Evolutionary conservation across 2,888 invertebrate genomes (phyloP).

Genomic region (Syrista parreyssii): DNA sequence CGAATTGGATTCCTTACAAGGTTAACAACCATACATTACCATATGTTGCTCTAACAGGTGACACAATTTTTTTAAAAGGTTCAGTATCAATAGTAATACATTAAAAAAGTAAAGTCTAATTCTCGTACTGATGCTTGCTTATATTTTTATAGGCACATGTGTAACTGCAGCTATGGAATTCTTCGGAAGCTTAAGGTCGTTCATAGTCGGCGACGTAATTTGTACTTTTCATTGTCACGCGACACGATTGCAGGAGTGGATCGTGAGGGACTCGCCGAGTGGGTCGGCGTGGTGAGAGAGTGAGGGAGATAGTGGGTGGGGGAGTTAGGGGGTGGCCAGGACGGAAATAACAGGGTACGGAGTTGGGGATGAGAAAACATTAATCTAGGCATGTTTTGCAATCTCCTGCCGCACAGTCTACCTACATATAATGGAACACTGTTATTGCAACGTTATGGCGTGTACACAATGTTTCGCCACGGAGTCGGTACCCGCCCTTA

Average conservation of each 20-base stretch:
- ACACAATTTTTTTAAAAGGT: not conserved
- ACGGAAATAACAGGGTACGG: constrained; percentile 24
- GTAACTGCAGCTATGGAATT: not conserved
- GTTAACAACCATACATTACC: not conserved
- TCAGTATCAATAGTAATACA: not conserved
- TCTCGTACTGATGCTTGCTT: not conserved
- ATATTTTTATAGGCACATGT: not conserved
- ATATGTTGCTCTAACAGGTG: not conserved
- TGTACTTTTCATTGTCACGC: constrained; percentile 53
- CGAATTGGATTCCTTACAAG: not conserved
- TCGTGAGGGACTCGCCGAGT: constrained; percentile 15
- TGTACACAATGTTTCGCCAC: constrained; percentile 52
- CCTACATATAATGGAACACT: constrained; percentile 59
- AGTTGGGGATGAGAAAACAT: constrained; percentile 62
- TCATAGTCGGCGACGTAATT: constrained; percentile 33
- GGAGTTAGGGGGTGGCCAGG: not conserved
- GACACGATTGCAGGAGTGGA: constrained; percentile 31
- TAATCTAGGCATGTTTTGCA: constrained; percentile 66
- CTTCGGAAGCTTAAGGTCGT: not conserved
- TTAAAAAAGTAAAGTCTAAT: not conserved
- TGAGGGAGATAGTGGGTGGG: constrained; percentile 19
- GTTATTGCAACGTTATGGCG: constrained; percentile 62
- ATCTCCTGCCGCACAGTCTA: constrained; percentile 48
- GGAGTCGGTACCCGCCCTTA: constrained; percentile 9
- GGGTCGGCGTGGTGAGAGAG: constrained; percentile 19